Evolutionary conservation across 2,797 vertebrate species (phyloP), one percentile per base, ranked within the genome.

Genomic region (Phataginus tetradactyla): DNA sequence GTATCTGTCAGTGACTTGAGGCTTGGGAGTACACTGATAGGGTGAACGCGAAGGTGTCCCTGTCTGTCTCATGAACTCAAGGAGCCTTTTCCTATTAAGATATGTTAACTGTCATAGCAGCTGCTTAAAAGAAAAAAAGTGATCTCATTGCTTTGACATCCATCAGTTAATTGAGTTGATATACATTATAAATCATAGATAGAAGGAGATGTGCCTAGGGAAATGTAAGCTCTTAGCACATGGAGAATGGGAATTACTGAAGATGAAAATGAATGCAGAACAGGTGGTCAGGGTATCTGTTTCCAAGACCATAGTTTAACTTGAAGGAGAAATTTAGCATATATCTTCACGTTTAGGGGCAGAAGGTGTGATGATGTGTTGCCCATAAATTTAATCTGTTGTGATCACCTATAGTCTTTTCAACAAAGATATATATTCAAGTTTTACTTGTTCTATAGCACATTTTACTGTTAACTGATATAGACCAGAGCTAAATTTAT

Each of bases 1-100:
- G 49, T 85, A 93, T 57, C 84, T 80, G 51, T 84, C 96, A 75
- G 83, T 87, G 86, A 72, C 96, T 93, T 37, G 53, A 97, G 87
- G 96, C 96, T 97, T 83, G 49, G 9, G 23, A 94, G 53, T 25
- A 37, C 2, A 7, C 96, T 96, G 53, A 42, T 37, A 61, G 86
- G 27, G 63, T 45, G 90, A 85, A 32, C 18, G 12, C 1, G 68
- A 34, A 61, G 42, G 25, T 59, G 72, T 15, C 20, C 49, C 66
- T 15, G n/a, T 11, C 15, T 2, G 0, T 53, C 57, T 88, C 79
- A n/a, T 51, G 49, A 39, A 95, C 21, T 42, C 77, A 90, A 93
- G 51, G 80, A 91, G 53, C 15, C 39, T 94, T 93, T 93, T 90
- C 57, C 69, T 81, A 32, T 27, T 20, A 97, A 32, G 39, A 85